A percentile compares a stretch with the other conserved stretches of the same genome.
Conservation (phyloP, 2,113 vertebrate genomes). For the Hippocampus abdominalis region DNA sequence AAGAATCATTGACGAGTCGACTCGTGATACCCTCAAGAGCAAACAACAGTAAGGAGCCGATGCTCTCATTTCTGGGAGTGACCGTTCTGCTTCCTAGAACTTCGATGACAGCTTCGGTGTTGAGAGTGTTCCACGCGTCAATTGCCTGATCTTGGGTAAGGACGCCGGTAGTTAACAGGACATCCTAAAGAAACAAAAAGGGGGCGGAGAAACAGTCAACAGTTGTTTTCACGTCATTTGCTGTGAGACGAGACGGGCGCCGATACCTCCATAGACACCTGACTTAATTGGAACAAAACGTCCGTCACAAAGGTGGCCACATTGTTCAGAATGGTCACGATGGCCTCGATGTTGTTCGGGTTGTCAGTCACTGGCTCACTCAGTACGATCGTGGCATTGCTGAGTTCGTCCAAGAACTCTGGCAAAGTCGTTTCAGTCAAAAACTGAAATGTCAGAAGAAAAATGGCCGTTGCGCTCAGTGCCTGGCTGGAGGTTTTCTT, state of each 20-base stretch:
- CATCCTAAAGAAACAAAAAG: slow-evolving; percentile 30
- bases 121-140: slow-evolving; percentile 19
- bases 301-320: rapidly evolving
- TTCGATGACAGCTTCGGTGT: background rate
- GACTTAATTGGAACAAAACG: background rate
- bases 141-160: slow-evolving; percentile 20
- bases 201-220: background rate
- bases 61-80: rapidly evolving
- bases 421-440: slow-evolving; percentile 18
- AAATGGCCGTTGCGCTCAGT: background rate
- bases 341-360: slow-evolving; percentile 24
- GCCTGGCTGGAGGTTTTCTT: background rate
- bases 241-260: background rate
- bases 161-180: slow-evolving; percentile 32
- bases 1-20: background rate
- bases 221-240: background rate
- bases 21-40: slow-evolving; percentile 22
- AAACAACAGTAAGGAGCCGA: slow-evolving; percentile 27
- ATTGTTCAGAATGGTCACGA: slow-evolving; percentile 29
- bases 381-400: background rate
- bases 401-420: slow-evolving; percentile 3
- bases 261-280: slow-evolving; percentile 14
- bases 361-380: background rate
- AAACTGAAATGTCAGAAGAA: background rate
- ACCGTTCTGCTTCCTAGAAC: background rate